A percentile compares a stretch with the other conserved stretches of the same genome.
Evolutionary conservation across 2,888 invertebrate species (phyloP).

Genomic region (Polymixis lichenea): DNA sequence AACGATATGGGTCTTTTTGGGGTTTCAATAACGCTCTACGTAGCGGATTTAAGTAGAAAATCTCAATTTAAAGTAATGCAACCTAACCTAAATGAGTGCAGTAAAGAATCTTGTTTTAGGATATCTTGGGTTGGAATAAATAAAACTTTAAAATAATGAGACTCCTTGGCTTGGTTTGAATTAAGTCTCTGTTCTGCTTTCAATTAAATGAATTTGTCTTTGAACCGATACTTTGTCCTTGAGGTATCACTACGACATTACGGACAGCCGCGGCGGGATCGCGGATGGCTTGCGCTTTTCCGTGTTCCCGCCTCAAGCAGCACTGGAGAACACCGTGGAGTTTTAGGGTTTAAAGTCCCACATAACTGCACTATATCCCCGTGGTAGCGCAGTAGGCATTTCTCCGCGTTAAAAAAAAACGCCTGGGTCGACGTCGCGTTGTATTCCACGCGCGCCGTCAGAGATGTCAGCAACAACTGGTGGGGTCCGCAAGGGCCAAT

Average conservation of each 20-base stretch:
- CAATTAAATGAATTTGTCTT: background rate
- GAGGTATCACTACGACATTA: background rate
- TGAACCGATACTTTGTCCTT: background rate
- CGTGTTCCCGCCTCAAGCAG: too few relatives aligned
- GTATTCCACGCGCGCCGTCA: too few relatives aligned
- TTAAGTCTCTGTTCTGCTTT: background rate
- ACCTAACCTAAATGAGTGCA: background rate
- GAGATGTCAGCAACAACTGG: too few relatives aligned
- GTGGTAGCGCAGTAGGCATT: too few relatives aligned
- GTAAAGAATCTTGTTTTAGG: background rate
- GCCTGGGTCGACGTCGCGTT: too few relatives aligned
- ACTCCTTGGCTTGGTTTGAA: background rate
- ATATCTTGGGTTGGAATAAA: background rate
- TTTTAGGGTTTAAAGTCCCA: too few relatives aligned
- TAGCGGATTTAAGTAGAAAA: background rate
- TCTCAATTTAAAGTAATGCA: background rate
- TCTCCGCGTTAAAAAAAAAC: too few relatives aligned
- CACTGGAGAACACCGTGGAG: too few relatives aligned
- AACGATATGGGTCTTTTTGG: conserved; percentile 22
- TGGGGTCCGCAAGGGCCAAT: too few relatives aligned
- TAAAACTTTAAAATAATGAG: background rate
- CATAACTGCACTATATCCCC: too few relatives aligned
- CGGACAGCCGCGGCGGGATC: too few relatives aligned
- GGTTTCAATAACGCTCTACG: background rate
- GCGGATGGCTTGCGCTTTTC: too few relatives aligned